Evolutionary conservation across 2,113 vertebrate species (phyloP).

Genomic region (Seriola aureovittata): DNA sequence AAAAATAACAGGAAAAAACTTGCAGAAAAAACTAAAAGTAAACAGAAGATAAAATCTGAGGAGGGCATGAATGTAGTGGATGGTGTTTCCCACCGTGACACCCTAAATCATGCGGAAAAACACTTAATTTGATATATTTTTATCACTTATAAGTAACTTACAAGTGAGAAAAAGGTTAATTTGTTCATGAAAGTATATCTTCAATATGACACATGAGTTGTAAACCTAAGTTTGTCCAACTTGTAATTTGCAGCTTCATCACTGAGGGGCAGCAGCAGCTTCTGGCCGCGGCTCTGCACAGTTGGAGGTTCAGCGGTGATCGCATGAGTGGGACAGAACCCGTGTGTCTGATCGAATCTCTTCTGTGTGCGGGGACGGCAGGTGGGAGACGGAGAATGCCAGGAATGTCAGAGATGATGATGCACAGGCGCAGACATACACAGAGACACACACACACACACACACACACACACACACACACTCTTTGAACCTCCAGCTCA

Average conservation of each 20-base stretch:
- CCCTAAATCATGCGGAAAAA: not conserved
- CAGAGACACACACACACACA: not conserved
- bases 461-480: not conserved
- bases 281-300: not conserved
- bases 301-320: constrained; percentile 21
- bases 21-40: not conserved
- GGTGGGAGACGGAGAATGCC: constrained; percentile 61
- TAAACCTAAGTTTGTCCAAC: not conserved
- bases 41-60: not conserved
- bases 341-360: constrained; percentile 29
- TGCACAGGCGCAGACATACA: not conserved
- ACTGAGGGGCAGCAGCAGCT: constrained; percentile 47
- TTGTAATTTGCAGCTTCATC: constrained; percentile 31
- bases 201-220: too few species aligned
- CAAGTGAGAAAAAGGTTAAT: not conserved
- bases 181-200: not conserved
- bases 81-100: not conserved
- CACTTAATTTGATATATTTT: not conserved
- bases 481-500: constrained; percentile 46
- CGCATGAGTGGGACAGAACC: not conserved
- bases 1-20: not conserved
- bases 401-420: constrained; percentile 66
- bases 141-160: not conserved
- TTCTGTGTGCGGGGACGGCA: constrained; percentile 44
- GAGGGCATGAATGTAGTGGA: not conserved